Evolutionary conservation across 2,888 invertebrate species (phyloP).

Genomic region (Buathra laborator): DNA sequence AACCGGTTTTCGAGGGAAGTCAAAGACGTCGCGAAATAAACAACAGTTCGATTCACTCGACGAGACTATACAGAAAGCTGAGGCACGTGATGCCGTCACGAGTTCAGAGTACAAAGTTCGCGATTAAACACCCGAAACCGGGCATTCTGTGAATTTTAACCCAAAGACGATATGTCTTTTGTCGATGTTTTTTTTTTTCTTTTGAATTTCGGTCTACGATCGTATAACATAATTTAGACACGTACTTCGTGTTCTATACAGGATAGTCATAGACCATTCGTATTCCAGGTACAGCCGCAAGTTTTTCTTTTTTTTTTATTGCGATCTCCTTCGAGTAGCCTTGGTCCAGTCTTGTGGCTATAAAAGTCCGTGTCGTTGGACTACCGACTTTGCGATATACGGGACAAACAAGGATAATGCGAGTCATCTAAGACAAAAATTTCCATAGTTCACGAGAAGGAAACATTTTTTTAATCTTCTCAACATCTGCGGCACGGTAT

Average conservation of each 20-base stretch:
- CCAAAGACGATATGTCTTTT: neutral
- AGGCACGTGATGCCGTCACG: constrained; percentile 33
- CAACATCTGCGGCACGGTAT: neutral
- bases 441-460: neutral
- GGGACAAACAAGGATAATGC: neutral
- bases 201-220: neutral
- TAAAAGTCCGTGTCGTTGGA: constrained; percentile 21
- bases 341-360: constrained; percentile 59
- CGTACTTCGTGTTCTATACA: neutral
- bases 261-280: constrained; percentile 3
- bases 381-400: constrained; percentile 6
- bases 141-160: neutral
- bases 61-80: neutral
- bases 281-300: neutral
- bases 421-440: neutral
- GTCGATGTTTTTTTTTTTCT: neutral
- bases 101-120: neutral
- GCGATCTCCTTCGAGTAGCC: constrained; percentile 34
- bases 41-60: constrained; percentile 46
- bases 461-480: neutral
- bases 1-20: constrained; percentile 61
- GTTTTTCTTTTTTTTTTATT: constrained; percentile 18
- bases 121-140: neutral
- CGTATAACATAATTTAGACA: neutral
- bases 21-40: constrained; percentile 47